phyloP scores from a whole-genome alignment of 37 sponge, comb jelly and placozoan species.

The Mnemiopsis leidyi region DNA sequence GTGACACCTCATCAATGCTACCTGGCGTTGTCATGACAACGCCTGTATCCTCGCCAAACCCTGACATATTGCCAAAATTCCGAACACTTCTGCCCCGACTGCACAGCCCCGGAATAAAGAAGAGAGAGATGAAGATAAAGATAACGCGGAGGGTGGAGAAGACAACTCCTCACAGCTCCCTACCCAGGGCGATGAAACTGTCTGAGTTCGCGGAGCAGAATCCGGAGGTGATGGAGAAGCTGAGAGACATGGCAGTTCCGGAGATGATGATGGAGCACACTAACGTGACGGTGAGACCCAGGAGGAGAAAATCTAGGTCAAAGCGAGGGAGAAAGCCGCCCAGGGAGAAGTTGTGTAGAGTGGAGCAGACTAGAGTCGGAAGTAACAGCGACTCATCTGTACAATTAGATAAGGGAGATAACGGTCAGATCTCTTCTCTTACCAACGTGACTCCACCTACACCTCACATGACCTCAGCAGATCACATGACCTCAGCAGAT shows the following conservation, averaged over 20 bases:
- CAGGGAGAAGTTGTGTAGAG: neutral
- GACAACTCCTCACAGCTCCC: neutral
- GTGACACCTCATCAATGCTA: neutral
- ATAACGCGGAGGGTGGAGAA: neutral
- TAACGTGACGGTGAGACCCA: constrained; percentile 1
- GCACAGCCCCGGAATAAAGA: neutral
- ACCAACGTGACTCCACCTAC: neutral
- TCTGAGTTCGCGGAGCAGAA: constrained; percentile 10
- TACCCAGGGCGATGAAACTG: neutral
- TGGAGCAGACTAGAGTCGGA: neutral
- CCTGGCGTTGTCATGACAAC: neutral
- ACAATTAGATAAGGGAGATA: neutral
- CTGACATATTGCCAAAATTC: neutral
- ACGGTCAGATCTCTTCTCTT: neutral
- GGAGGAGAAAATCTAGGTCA: neutral
- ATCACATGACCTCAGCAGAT: neutral
- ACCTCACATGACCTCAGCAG: neutral
- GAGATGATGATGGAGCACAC: constrained; percentile 27
- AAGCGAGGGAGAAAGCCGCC: neutral
- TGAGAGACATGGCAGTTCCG: neutral
- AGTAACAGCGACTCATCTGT: neutral
- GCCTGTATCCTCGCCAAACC: neutral
- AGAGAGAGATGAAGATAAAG: constrained; percentile 10
- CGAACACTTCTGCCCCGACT: neutral
- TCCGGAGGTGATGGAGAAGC: constrained; percentile 44